These are phyloP conservation scores for Ceyx cyanopectus DNA, from an alignment of 2,113 vertebrate genomes.

Conservation along the genomic window DNA sequence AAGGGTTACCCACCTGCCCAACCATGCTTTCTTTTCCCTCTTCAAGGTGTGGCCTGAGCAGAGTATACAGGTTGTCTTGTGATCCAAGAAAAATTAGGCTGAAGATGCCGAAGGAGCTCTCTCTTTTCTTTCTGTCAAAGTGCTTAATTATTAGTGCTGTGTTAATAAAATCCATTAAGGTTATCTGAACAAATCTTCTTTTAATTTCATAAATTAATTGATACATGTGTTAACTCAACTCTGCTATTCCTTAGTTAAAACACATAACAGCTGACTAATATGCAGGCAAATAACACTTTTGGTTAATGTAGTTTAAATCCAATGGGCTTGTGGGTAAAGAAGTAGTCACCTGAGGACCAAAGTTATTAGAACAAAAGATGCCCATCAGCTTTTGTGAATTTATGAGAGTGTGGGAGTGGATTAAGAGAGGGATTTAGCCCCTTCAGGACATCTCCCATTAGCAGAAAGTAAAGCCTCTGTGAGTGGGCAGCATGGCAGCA, in stretches of 20 bases:
- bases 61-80: background rate
- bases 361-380: slow-evolving; percentile 6
- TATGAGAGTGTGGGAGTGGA: background rate
- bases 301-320: slow-evolving; percentile 2
- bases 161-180: slow-evolving; percentile 7
- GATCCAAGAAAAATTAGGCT: background rate
- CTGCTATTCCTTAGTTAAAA: background rate
- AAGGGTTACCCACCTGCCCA: background rate
- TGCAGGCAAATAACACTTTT: background rate
- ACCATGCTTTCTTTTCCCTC: background rate
- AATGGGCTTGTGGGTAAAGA: background rate
- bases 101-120: background rate
- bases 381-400: background rate
- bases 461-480: slow-evolving; percentile 14
- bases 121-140: background rate
- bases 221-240: background rate
- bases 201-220: slow-evolving; percentile 16
- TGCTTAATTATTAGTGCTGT: background rate
- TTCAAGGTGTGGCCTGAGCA: background rate
- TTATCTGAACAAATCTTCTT: slow-evolving; percentile 1
- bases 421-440: slow-evolving; percentile 24
- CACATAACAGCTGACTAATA: background rate
- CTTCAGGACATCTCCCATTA: slow-evolving; percentile 8
- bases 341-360: background rate
- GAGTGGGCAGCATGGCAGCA: background rate